Conservation (phyloP, 2,888 invertebrate genomes). For the Caradrina clavipalpis region DNA sequence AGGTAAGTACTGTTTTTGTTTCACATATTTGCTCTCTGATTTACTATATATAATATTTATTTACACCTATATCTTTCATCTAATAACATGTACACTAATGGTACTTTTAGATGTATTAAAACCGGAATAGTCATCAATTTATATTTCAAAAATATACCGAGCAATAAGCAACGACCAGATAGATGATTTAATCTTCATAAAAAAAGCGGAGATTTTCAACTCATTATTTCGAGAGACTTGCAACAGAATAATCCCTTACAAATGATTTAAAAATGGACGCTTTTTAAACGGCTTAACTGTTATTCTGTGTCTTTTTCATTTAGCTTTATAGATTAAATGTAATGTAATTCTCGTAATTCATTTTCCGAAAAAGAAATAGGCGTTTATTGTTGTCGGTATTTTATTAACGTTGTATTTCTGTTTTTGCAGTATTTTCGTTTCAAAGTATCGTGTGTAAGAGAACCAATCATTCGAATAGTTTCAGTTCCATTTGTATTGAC, state of each 20-base stretch:
- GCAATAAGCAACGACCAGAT: neutral
- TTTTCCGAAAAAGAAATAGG: neutral
- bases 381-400: neutral
- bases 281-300: conserved; percentile 17
- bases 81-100: no score
- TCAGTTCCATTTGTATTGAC: conserved; percentile 20
- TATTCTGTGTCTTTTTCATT: conserved; percentile 11
- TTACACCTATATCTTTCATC: no score
- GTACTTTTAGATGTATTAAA: neutral
- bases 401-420: neutral
- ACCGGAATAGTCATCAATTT: neutral
- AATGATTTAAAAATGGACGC: conserved; percentile 31
- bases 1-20: no score
- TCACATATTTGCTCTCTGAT: no score
- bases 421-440: neutral
- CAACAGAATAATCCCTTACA: conserved; percentile 25
- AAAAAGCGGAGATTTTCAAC: neutral
- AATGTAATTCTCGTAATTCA: conserved; percentile 9
- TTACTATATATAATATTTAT: no score
- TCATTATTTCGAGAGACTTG: conserved; percentile 12
- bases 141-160: no score
- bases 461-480: conserved; percentile 19
- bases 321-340: conserved; percentile 17
- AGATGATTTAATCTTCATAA: neutral
- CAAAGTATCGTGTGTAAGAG: neutral